Evolutionary conservation across 2,888 invertebrate genomes (phyloP).

Genomic region (Xylota sylvarum): DNA sequence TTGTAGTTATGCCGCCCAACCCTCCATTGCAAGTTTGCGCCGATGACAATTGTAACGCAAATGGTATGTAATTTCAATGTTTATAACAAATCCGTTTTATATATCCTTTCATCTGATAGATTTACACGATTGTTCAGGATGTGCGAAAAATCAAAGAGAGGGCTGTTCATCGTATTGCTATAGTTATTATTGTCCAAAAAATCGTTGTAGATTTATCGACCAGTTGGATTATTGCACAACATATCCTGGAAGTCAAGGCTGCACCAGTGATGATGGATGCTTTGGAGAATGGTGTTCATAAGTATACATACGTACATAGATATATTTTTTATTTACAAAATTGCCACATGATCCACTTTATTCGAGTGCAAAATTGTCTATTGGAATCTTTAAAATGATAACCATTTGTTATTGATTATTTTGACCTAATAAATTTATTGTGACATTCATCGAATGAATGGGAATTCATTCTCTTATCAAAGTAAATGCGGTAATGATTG

Average conservation of each 20-base stretch:
- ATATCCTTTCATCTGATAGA: slow-evolving; percentile 7
- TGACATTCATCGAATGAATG: neutral
- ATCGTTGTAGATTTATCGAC: slow-evolving; percentile 42
- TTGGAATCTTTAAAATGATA: neutral
- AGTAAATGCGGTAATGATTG: neutral
- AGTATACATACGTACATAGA: neutral
- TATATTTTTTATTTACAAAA: neutral
- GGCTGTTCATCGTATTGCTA: slow-evolving; percentile 66
- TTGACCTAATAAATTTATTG: neutral
- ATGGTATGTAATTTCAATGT: slow-evolving; percentile 17
- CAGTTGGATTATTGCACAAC: slow-evolving; percentile 55
- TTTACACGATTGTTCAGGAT: slow-evolving; percentile 70
- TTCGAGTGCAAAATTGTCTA: neutral
- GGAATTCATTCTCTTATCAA: neutral
- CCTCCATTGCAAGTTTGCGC: slow-evolving; percentile 29
- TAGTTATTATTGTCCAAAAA: slow-evolving; percentile 52
- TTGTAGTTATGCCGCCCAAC: slow-evolving; percentile 68
- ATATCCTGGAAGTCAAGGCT: slow-evolving; percentile 52
- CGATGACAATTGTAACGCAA: neutral
- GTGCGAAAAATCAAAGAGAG: slow-evolving; percentile 33
- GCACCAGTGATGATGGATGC: slow-evolving; percentile 65
- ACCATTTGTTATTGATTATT: neutral
- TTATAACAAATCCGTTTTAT: too few species aligned
- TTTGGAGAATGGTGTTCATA: slow-evolving; percentile 54
- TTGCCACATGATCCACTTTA: slow-evolving; percentile 1